A percentile compares a stretch with the other conserved stretches of the same genome.
phyloP scores from a whole-genome alignment of 2,113 vertebrate genomes.

The Ranitomeya imitator region DNA sequence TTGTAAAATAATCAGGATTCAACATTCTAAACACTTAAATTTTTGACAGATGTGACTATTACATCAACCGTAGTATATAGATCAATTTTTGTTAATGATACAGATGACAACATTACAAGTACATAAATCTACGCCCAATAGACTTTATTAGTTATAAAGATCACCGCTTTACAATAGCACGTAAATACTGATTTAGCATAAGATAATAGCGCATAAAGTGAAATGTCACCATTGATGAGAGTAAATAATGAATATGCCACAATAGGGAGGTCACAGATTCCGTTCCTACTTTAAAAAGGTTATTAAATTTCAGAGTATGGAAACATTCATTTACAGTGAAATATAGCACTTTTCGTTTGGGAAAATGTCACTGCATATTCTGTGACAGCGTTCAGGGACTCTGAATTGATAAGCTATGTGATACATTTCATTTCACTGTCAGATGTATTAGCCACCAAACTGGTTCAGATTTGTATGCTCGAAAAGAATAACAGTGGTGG shows the following conservation, averaged over 20 bases:
- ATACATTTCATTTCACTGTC: not conserved
- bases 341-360: not conserved
- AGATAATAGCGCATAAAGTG: not conserved
- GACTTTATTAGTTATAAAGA: not conserved
- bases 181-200: constrained; percentile 1
- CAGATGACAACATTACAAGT: not conserved
- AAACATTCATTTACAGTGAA: constrained; percentile 9
- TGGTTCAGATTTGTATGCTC: not conserved
- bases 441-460: not conserved
- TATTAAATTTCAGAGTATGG: not conserved
- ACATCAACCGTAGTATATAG: not conserved
- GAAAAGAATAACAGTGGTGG: not conserved
- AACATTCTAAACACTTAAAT: not conserved
- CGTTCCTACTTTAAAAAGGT: not conserved
- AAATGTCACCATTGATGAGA: constrained; percentile 4
- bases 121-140: not conserved
- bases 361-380: constrained; percentile 18
- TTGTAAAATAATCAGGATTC: not conserved
- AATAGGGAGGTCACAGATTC: not conserved
- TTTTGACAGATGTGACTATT: not conserved
- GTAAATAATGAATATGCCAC: not conserved
- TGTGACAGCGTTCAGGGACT: not conserved
- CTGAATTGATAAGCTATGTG: not conserved
- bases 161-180: not conserved
- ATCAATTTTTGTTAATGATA: not conserved